These are phyloP conservation scores for Callopanchax toddi DNA, from an alignment of 2,113 vertebrate species.

Conservation along the genomic window DNA sequence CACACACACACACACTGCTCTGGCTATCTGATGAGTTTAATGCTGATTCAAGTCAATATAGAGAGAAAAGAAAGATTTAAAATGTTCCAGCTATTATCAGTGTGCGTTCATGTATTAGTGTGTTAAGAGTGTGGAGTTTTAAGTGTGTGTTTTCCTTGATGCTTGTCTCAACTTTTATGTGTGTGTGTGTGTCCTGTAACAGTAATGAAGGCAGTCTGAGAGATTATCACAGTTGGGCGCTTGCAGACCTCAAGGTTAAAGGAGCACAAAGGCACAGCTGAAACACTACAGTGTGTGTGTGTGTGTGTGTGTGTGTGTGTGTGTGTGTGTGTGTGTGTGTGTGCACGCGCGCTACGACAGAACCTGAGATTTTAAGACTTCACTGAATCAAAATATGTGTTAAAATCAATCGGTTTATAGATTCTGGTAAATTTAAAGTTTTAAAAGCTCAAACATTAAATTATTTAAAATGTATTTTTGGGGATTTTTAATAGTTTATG, in stretches of 20 bases:
- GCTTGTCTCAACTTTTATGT: not conserved
- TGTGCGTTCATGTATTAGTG: conserved; percentile 14
- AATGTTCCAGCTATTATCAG: conserved; percentile 56
- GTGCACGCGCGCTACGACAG: too few species aligned
- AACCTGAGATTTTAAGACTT: too few species aligned
- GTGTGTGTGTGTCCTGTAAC: conserved; percentile 57
- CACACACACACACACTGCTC: conserved; percentile 38
- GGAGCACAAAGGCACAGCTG: conserved; percentile 68
- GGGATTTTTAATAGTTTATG: too few species aligned
- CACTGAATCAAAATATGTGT: too few species aligned
- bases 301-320: conserved; percentile 31
- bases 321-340: conserved; percentile 9
- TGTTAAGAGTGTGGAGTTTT: conserved; percentile 24
- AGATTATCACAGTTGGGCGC: conserved; percentile 76
- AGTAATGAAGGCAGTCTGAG: conserved; percentile 75
- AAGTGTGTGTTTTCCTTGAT: conserved; percentile 43
- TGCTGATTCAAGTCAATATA: conserved; percentile 73
- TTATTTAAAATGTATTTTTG: too few species aligned
- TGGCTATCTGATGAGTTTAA: conserved; percentile 75
- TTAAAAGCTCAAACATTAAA: too few species aligned
- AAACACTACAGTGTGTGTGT: conserved; percentile 34
- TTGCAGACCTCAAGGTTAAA: conserved; percentile 77
- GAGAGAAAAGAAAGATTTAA: conserved; percentile 61
- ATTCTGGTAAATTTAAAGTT: too few species aligned
- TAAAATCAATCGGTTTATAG: too few species aligned